These are phyloP conservation scores for Sebastes reedi DNA, from an alignment of 2,797 vertebrate genomes.

Conservation along the genomic window DNA sequence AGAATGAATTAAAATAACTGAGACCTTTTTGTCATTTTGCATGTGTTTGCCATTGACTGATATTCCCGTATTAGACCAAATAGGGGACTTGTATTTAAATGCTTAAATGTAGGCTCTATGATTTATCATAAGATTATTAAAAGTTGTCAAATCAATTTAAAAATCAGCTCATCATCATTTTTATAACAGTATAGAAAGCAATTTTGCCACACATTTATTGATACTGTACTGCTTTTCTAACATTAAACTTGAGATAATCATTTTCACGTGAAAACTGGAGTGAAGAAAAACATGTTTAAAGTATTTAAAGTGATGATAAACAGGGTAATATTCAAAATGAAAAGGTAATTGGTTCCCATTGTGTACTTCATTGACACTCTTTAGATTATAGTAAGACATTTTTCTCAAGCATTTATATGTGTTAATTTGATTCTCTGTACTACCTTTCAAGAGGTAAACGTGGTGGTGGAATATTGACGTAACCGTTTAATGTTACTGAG, in stretches of 20 bases:
- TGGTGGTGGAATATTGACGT: background rate
- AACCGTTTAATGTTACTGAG: background rate
- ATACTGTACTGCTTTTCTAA: background rate
- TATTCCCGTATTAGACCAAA: background rate
- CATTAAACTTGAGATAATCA: background rate
- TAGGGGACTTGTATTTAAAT: background rate
- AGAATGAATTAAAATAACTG: slow-evolving; percentile 1
- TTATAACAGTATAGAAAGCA: background rate
- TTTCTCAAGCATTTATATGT: background rate
- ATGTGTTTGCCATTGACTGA: background rate
- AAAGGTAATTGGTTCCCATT: background rate
- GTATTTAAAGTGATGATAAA: background rate
- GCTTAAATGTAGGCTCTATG: background rate
- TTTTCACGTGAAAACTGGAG: background rate
- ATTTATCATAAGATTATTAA: background rate
- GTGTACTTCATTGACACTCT: background rate
- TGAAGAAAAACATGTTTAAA: background rate
- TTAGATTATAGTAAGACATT: background rate
- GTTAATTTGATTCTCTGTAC: background rate
- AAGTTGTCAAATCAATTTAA: background rate
- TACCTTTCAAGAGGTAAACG: background rate
- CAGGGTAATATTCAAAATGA: background rate
- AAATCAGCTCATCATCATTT: background rate
- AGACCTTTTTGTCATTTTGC: background rate
- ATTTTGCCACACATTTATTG: background rate